Base-by-base conservation (phyloP, 1,140 invertebrate genomes). In the Drosophila erecta region DNA sequence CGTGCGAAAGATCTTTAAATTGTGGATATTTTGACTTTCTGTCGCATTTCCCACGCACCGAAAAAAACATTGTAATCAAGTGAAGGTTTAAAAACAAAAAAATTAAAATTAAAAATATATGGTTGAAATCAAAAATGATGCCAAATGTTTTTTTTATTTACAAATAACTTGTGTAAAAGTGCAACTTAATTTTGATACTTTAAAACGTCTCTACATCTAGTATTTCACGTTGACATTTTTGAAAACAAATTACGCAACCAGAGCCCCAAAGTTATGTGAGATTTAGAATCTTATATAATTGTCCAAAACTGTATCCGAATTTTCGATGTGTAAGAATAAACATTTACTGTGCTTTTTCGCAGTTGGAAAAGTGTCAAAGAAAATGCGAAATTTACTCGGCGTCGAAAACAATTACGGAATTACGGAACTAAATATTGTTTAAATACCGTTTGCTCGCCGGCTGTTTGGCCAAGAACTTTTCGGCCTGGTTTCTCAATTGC, bases 361-460 rank as follows among this genome's bases (percentile, higher is more conserved):
- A 69, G 62, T 69, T 69, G 66, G 66, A 69, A 69, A 69, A 69
- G 66, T 65, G 61, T 65, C 61, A 71, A 71, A 70, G 67, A 71
- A 71, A 71, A 70, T 56, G 37, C 46, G 41, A 70, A 70, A 49
- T 57, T 49, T 46, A 70, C 22, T 47, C 20, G 35, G 33, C 47
- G 64, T 12, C 27, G 40, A 57, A 57, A 71, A 70, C 64, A 71
- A 57, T 71, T 49, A 57, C 24, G 46, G 30, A 67, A 24, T 24
- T 24, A 24, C 24, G 24, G 24, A 24, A 67, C 64, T 67, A 65
- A 65, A 65, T 50, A 44, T 50, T 44, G 46, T 53, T 67, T 38
- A 38, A 38, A 62, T 59, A 41, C 55, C 58, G n/a, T 22, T 62
- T 22, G 54, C 58, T 12, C 11, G 53, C 51, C 15, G 8, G 38